These are phyloP conservation scores for Thamnophis sirtalis DNA, from an alignment of 2,113 vertebrate genomes.

Conservation along the genomic window DNA sequence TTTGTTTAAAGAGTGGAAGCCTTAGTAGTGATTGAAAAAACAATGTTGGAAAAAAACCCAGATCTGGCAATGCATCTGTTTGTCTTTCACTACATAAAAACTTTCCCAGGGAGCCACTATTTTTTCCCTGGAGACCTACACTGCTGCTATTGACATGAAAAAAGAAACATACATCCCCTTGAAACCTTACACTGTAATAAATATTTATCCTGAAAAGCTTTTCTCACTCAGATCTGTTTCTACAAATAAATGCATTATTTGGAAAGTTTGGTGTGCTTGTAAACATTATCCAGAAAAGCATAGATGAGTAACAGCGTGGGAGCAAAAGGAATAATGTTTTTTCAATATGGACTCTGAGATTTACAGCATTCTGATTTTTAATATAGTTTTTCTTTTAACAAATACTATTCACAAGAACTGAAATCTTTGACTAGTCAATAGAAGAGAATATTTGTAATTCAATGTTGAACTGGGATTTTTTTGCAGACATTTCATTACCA, in stretches of 20 bases:
- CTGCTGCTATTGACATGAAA: neutral
- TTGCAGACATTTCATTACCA: too few species aligned
- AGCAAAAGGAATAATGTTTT: neutral
- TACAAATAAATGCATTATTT: constrained; percentile 7
- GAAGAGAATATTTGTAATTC: too few species aligned
- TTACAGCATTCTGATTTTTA: neutral
- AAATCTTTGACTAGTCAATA: neutral
- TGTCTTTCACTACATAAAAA: constrained; percentile 6
- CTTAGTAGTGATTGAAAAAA: constrained; percentile 5
- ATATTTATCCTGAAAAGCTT: neutral
- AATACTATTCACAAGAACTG: neutral
- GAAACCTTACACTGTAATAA: constrained; percentile 14
- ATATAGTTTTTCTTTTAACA: neutral
- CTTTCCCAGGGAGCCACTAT: constrained; percentile 4
- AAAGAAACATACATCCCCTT: neutral
- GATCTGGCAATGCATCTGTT: neutral
- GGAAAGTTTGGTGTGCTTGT: neutral
- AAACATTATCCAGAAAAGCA: neutral
- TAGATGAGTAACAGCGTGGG: neutral
- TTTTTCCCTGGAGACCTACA: neutral
- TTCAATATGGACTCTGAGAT: neutral
- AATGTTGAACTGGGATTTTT: too few species aligned
- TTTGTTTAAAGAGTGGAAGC: neutral
- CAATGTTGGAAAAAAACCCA: neutral
- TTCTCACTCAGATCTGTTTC: neutral